Percentiles rank a stretch among this genome's conserved stretches.
These are phyloP conservation scores for Acanthiza pusilla DNA, from an alignment of 2,797 vertebrate genomes.

Conservation along the genomic window DNA sequence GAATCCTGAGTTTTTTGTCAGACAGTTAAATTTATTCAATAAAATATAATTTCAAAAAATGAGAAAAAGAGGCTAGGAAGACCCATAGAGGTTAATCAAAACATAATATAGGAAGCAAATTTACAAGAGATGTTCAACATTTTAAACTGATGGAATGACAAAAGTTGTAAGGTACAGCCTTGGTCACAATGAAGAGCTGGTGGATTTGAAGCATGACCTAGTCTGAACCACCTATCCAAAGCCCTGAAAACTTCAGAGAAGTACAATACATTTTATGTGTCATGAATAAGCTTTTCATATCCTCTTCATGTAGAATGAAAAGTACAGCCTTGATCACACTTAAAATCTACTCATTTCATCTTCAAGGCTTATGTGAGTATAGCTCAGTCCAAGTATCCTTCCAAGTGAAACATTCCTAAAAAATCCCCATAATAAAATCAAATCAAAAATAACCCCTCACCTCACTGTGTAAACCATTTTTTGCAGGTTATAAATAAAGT, in stretches of 20 bases:
- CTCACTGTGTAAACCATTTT: not conserved
- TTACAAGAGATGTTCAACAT: not conserved
- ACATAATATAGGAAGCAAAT: not conserved
- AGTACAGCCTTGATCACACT: not conserved
- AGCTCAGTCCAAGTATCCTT: not conserved
- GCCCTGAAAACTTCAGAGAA: not conserved
- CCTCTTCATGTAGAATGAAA: not conserved
- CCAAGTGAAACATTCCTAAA: not conserved
- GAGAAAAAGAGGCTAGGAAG: not conserved
- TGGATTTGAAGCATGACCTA: not conserved
- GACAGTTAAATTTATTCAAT: not conserved
- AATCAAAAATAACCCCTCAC: not conserved
- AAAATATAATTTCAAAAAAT: not conserved
- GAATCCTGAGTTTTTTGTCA: not conserved
- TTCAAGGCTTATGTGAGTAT: not conserved
- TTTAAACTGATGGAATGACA: not conserved
- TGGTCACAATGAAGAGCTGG: not conserved
- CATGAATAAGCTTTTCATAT: not conserved
- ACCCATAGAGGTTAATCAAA: not conserved
- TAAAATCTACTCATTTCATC: not conserved
- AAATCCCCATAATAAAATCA: accelerated
- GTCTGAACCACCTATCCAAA: not conserved
- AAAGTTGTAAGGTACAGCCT: not conserved
- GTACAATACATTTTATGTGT: not conserved
- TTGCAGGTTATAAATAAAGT: not conserved